Evolutionary conservation across 1,140 invertebrate species (phyloP).

Genomic region (Drusus annulatus): DNA sequence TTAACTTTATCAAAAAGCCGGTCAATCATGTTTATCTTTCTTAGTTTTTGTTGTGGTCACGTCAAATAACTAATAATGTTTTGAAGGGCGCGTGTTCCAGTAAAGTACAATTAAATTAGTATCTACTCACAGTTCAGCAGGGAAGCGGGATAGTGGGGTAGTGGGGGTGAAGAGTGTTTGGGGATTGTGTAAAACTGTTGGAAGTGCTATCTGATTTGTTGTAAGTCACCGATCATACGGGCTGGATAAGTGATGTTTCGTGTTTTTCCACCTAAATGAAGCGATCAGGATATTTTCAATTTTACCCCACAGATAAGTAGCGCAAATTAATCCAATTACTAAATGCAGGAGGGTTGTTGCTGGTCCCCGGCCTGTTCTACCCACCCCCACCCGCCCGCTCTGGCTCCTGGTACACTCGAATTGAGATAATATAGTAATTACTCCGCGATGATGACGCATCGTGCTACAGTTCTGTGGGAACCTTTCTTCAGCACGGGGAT

Average conservation of each 20-base stretch:
- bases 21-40: no score
- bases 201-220: constrained; percentile 44
- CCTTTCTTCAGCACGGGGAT: no score
- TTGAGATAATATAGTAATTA: constrained; percentile 16
- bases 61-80: neutral
- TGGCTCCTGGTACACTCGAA: neutral
- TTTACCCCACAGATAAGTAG: constrained; percentile 5
- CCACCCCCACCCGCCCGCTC: neutral
- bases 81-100: neutral
- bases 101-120: constrained; percentile 17
- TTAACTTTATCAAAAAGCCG: no score
- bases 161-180: neutral
- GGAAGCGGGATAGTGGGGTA: neutral
- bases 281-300: constrained; percentile 43
- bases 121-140: neutral
- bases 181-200: constrained; percentile 3
- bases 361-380: neutral
- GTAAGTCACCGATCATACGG: constrained; percentile 46
- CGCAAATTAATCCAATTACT: constrained; percentile 42
- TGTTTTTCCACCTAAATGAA: constrained; percentile 42
- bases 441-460: no score
- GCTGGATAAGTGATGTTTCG: constrained; percentile 40
- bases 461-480: no score
- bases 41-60: neutral
- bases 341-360: neutral